phyloP scores from a whole-genome alignment of 2,113 vertebrate species.

The Formicarius rufipectus region DNA sequence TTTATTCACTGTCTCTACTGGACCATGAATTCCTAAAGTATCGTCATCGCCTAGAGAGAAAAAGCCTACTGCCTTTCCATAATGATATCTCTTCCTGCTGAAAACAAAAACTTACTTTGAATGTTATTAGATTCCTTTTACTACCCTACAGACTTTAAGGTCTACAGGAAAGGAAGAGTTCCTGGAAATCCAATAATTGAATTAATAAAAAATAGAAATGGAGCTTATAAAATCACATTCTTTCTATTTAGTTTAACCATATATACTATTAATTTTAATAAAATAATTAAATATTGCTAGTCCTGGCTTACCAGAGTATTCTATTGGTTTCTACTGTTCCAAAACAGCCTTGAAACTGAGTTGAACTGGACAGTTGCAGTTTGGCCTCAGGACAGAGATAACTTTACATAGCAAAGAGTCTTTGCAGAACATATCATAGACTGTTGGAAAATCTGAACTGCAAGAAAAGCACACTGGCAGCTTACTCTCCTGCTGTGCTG shows the following conservation, averaged over 20 bases:
- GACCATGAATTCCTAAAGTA: not conserved
- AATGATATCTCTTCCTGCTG: not conserved
- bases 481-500: not conserved
- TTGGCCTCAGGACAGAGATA: not conserved
- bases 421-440: not conserved
- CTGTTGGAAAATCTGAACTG: not conserved
- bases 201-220: not conserved
- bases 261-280: not conserved
- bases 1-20: not conserved
- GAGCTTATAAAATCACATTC: not conserved
- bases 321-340: not conserved
- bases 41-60: not conserved
- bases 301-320: not conserved
- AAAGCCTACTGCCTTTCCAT: not conserved
- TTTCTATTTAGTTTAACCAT: not conserved
- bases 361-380: not conserved
- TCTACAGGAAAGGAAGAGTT: not conserved
- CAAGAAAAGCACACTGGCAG: not conserved
- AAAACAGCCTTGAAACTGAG: not conserved
- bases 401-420: not conserved
- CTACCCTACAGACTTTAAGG: not conserved
- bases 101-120: not conserved
- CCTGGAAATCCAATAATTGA: not conserved
- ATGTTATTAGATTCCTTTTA: not conserved
- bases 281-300: not conserved